Percentiles rank a stretch among this genome's conserved stretches.
These are phyloP conservation scores for Pararge aegeria DNA, from an alignment of 1,140 invertebrate genomes.

Conservation along the genomic window DNA sequence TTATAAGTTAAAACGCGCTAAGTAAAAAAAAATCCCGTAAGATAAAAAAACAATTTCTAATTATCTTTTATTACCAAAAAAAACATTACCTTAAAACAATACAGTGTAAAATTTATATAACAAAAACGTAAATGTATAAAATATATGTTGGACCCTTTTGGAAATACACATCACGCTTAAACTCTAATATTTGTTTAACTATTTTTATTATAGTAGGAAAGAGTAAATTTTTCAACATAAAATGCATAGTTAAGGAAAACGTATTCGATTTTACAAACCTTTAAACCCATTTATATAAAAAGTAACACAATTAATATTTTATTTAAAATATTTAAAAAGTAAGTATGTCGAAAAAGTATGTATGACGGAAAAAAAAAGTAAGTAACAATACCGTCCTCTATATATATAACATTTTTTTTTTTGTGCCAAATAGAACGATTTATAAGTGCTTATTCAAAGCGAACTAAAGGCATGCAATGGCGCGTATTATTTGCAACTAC, in stretches of 20 bases:
- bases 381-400: too few species aligned
- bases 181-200: constrained; percentile 12
- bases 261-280: constrained; percentile 1
- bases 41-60: too few species aligned
- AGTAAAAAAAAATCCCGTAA: too few species aligned
- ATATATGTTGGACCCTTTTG: constrained; percentile 23
- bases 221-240: constrained; percentile 8
- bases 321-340: too few species aligned
- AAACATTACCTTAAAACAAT: constrained; percentile 13
- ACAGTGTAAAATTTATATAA: not conserved
- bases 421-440: too few species aligned
- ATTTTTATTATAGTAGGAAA: constrained; percentile 15
- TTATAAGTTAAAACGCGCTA: too few species aligned
- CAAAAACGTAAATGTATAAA: constrained; percentile 18
- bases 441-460: too few species aligned
- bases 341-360: too few species aligned
- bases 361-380: too few species aligned
- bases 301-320: not conserved
- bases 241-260: not conserved
- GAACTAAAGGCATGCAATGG: too few species aligned
- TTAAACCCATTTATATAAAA: not conserved
- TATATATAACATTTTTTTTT: too few species aligned
- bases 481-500: too few species aligned
- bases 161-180: constrained; percentile 19
- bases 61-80: not conserved